phyloP scores from a whole-genome alignment of 1,140 invertebrate genomes.

The Diuraphis noxia region DNA sequence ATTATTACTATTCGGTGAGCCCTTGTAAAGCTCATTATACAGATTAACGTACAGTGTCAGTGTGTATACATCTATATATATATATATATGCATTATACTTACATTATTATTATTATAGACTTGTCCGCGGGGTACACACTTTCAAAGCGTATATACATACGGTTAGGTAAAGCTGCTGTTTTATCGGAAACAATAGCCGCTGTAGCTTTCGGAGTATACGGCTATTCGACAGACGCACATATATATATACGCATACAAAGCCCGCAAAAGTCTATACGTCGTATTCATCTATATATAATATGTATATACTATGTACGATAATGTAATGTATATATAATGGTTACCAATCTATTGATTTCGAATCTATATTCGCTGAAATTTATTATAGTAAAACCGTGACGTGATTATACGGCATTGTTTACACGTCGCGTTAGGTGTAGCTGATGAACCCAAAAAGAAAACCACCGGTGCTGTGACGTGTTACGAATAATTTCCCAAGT shows the following conservation, averaged over 20 bases:
- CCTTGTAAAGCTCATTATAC: conserved; percentile 6
- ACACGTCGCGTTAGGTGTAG: neutral
- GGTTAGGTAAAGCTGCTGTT: neutral
- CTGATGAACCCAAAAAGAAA: neutral
- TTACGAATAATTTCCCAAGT: neutral
- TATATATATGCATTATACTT: neutral
- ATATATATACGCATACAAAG: neutral
- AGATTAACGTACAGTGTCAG: neutral
- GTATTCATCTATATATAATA: neutral
- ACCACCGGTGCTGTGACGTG: neutral
- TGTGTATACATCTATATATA: too few relatives aligned
- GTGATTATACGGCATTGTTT: neutral
- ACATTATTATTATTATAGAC: neutral
- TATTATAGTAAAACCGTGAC: neutral
- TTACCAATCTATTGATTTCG: neutral
- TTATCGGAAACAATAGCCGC: neutral
- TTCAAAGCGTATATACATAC: neutral
- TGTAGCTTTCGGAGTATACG: neutral
- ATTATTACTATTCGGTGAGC: neutral
- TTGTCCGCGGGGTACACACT: neutral
- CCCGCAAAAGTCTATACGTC: neutral
- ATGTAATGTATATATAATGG: neutral
- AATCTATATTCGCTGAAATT: neutral
- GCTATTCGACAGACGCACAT: neutral
- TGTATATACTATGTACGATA: neutral